These are phyloP conservation scores for Lissonota sp. DNA, from an alignment of 2,888 invertebrate species.

Conservation along the genomic window DNA sequence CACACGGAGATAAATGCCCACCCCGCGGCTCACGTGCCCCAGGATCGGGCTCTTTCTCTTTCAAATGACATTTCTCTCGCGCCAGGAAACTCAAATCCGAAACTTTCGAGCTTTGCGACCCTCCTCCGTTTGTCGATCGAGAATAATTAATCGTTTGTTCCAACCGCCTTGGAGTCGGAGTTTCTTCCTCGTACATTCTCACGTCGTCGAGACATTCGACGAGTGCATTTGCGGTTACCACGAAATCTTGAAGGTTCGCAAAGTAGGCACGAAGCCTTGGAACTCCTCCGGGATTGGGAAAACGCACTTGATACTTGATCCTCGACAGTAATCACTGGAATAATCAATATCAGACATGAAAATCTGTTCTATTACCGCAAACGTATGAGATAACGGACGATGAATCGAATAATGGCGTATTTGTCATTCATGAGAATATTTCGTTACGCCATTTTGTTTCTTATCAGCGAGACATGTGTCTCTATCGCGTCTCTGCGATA, in stretches of 20 bases:
- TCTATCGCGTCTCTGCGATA: slow-evolving; percentile 38
- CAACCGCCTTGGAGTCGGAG: slow-evolving; percentile 26
- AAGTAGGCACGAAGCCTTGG: too few species aligned
- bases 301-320: background rate
- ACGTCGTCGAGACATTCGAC: slow-evolving; percentile 14
- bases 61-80: slow-evolving; percentile 19
- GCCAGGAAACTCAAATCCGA: slow-evolving; percentile 3
- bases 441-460: too few species aligned
- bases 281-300: background rate
- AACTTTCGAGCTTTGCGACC: background rate
- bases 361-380: background rate
- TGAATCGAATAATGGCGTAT: too few species aligned
- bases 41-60: background rate
- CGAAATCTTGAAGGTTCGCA: background rate
- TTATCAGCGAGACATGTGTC: background rate
- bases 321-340: slow-evolving; percentile 2
- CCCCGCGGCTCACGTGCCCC: slow-evolving; percentile 11
- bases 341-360: slow-evolving; percentile 45
- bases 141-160: slow-evolving; percentile 57
- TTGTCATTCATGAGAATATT: too few species aligned
- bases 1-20: slow-evolving; percentile 54
- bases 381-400: too few species aligned
- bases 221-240: slow-evolving; percentile 20
- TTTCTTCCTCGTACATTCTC: slow-evolving; percentile 14
- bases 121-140: slow-evolving; percentile 43